A percentile compares a stretch with the other conserved stretches of the same genome.
These are phyloP conservation scores for Cerastis rubricosa DNA, from an alignment of 2,888 invertebrate species.

Conservation along the genomic window DNA sequence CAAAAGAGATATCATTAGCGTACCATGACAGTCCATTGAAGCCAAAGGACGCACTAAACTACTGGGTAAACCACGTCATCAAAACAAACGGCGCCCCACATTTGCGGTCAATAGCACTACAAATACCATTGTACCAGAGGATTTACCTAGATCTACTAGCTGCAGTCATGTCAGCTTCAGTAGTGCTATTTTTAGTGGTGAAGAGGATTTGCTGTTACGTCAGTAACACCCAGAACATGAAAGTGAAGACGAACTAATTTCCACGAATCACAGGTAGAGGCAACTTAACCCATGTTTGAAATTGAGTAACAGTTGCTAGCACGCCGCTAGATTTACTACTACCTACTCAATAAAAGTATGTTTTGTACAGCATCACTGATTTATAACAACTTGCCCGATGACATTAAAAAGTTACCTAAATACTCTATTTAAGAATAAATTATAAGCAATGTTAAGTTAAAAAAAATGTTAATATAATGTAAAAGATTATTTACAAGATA, in stretches of 20 bases:
- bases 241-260: conserved; percentile 51
- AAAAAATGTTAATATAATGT: too few relatives aligned
- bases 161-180: conserved; percentile 36
- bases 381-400: too few relatives aligned
- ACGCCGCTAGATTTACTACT: background rate
- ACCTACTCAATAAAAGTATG: too few relatives aligned
- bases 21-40: conserved; percentile 75
- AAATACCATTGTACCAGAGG: conserved; percentile 76
- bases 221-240: conserved; percentile 1
- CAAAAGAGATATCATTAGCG: conserved; percentile 73
- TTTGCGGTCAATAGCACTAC: conserved; percentile 75
- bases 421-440: too few relatives aligned
- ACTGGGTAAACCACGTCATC: conserved; percentile 80
- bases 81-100: conserved; percentile 76
- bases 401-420: too few relatives aligned
- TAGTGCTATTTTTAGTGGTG: conserved; percentile 17
- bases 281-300: background rate
- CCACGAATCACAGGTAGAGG: background rate
- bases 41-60: conserved; percentile 73
- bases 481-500: too few relatives aligned
- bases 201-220: conserved; percentile 14
- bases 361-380: too few relatives aligned
- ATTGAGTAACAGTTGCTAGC: background rate
- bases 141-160: conserved; percentile 75
- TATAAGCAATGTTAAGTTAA: too few relatives aligned